A percentile compares a stretch with the other conserved stretches of the same genome.
These are phyloP conservation scores for Montipora cactus DNA, from an alignment of 64 coral and sea anemone species.

Conservation along the genomic window DNA sequence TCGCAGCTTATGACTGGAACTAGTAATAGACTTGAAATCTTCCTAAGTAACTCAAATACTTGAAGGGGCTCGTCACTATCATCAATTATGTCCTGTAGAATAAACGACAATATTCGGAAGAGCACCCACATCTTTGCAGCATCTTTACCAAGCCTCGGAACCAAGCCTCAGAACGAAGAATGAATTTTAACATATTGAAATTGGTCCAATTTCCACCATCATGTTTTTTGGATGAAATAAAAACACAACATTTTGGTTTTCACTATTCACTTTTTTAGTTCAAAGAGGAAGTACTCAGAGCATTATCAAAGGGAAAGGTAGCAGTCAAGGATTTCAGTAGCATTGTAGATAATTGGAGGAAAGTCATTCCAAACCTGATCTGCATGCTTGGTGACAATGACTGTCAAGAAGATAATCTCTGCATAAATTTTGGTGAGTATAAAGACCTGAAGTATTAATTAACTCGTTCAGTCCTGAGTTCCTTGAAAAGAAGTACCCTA, in stretches of 20 bases:
- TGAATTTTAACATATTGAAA: too few relatives aligned
- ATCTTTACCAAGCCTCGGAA: constrained; percentile 21
- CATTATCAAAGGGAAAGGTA: not conserved
- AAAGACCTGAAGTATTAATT: not conserved
- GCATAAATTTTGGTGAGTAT: not conserved
- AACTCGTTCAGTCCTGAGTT: too few relatives aligned
- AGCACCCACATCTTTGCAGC: constrained; percentile 69
- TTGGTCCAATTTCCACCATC: too few relatives aligned
- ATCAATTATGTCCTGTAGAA: constrained; percentile 56
- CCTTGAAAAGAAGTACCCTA: too few relatives aligned
- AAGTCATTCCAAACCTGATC: not conserved
- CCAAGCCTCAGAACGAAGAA: too few relatives aligned
- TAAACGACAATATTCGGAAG: constrained; percentile 63
- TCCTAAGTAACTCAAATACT: constrained; percentile 53
- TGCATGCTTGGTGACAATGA: not conserved
- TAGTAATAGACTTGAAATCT: constrained; percentile 50
- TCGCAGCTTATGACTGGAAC: constrained; percentile 56
- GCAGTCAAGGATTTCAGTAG: not conserved
- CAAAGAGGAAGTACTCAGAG: not conserved
- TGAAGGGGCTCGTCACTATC: constrained; percentile 10
- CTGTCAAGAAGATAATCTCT: not conserved
- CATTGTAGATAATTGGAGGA: not conserved
- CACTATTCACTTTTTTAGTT: not conserved
- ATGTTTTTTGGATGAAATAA: too few relatives aligned
- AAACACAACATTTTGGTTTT: not conserved